Evolutionary conservation across 2,797 vertebrate genomes (phyloP).

Genomic region (Helarctos malayanus): DNA sequence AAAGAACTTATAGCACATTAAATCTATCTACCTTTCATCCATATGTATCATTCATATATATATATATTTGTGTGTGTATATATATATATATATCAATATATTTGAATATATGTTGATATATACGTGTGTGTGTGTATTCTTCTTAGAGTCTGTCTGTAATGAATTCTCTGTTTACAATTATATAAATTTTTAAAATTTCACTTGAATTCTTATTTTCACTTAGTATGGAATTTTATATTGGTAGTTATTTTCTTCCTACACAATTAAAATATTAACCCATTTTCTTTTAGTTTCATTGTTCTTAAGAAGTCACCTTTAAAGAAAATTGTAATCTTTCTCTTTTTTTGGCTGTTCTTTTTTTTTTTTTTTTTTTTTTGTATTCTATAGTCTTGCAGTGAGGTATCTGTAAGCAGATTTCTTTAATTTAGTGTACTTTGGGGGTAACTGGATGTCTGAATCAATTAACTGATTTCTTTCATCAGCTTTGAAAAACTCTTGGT

Average conservation of each 20-base stretch:
- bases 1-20: not conserved
- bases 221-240: not conserved
- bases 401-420: not conserved
- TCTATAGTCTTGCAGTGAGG: not conserved
- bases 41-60: not conserved
- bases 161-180: not conserved
- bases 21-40: not conserved
- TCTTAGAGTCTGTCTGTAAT: not conserved
- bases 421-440: not conserved
- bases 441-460: not conserved
- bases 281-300: not conserved
- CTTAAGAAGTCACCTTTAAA: not conserved
- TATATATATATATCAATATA: not conserved
- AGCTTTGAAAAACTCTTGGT: not conserved
- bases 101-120: not conserved
- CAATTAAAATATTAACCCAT: not conserved
- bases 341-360: not conserved
- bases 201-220: not conserved
- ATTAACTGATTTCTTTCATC: not conserved
- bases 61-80: not conserved
- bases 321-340: not conserved
- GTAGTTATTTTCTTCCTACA: not conserved
- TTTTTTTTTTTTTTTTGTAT: not conserved
- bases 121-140: not conserved
- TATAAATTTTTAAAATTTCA: not conserved